Conservation (phyloP, 2,888 invertebrate species). For the Agriopis leucophaearia region DNA sequence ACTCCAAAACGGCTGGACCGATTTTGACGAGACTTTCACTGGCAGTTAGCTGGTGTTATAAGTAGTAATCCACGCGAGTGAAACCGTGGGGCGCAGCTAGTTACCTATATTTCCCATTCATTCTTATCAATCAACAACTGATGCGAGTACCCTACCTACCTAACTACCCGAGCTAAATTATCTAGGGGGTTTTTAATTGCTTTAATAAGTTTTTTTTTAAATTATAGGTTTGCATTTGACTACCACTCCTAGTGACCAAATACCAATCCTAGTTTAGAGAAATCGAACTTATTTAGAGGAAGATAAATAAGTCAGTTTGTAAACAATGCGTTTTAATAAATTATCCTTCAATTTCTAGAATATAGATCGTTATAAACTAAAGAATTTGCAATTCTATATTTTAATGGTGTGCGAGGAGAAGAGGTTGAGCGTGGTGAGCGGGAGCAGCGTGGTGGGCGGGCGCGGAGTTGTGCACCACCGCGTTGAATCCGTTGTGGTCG, state of each 20-base stretch:
- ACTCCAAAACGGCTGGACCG: too few species aligned
- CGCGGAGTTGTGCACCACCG: conserved; percentile 74
- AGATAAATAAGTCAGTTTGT: neutral
- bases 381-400: neutral
- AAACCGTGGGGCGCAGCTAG: too few species aligned
- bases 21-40: too few species aligned
- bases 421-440: conserved; percentile 52
- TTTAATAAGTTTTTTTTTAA: neutral
- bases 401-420: conserved; percentile 63
- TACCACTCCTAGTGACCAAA: too few species aligned
- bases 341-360: conserved; percentile 6
- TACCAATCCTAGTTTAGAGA: neutral
- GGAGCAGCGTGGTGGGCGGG: conserved; percentile 62
- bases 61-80: too few species aligned
- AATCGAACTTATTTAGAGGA: neutral
- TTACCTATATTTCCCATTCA: too few species aligned
- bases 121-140: too few species aligned
- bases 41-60: too few species aligned
- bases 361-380: conserved; percentile 8
- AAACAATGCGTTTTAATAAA: conserved; percentile 24
- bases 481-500: conserved; percentile 83
- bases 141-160: too few species aligned
- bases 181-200: too few species aligned
- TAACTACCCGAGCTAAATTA: too few species aligned
- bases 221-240: too few species aligned